Evolutionary conservation across 2,113 vertebrate genomes (phyloP), one percentile per base, ranked within the genome.

Genomic region (Penelope pileata): DNA sequence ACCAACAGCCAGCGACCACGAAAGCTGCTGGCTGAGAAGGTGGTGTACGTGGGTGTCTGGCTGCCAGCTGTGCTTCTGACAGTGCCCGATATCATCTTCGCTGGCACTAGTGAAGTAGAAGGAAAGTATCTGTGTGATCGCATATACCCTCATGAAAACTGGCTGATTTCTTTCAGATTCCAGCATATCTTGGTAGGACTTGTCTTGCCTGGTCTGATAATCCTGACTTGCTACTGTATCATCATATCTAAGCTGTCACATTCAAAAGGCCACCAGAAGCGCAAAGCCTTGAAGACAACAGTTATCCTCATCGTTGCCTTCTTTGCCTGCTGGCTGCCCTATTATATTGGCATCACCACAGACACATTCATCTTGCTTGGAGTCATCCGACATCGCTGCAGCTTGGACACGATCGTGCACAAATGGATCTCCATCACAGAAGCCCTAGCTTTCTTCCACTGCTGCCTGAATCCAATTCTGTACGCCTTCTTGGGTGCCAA

Each of bases 391-490:
- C 74, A 96, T 56, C 97, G 98, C 6, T 99, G 99, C 93, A 95
- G 76, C 17, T 96, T 99, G 96, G 98, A 99, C 9, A 98, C 97
- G 1, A 92, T 97, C 0, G 97, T 99, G 84, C 97, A 98, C 59
- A 99, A 97, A 83, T 99, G 99, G 98, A 99, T 99, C 95, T 98
- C 98, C 54, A 96, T 99, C 88, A 99, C 99, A 0, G 99, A 99
- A 96, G 99, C 98, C 2, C 93, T 99, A 34, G 99, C 99, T 0
- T 99, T 99, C 93, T 99, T 99, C 93, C 99, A 99, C 97, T 99
- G 99, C 96, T 99, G 99, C 96, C 98, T 99, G 69, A 99, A 99
- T 94, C 99, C 99, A 34, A 99, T 99, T 92, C 98, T 99, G 26
- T 99, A 99, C 8, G 99, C 99, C 62, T 99, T 99, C 97, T 97